Evolutionary conservation across 2,113 vertebrate genomes (phyloP).

Genomic region (Dascyllus trimaculatus): DNA sequence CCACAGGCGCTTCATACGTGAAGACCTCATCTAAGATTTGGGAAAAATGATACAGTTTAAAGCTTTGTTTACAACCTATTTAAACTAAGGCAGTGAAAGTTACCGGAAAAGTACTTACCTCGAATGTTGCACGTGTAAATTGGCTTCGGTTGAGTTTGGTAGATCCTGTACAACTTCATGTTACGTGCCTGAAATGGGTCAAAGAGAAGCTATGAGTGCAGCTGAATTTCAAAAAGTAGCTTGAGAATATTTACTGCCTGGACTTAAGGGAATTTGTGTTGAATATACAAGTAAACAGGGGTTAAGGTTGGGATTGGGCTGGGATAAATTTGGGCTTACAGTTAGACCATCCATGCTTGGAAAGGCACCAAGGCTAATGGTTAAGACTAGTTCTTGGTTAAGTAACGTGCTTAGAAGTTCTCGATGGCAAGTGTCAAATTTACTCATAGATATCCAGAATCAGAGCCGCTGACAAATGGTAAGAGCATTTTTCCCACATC

Average conservation of each 20-base stretch:
- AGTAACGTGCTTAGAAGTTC: neutral
- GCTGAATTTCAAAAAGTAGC: neutral
- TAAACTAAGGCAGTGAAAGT: neutral
- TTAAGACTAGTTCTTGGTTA: neutral
- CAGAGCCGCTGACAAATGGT: neutral
- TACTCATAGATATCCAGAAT: neutral
- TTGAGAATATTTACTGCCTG: neutral
- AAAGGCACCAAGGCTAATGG: neutral
- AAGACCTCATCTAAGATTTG: slow-evolving; percentile 3
- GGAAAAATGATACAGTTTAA: neutral
- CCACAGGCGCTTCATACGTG: neutral
- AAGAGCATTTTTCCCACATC: neutral
- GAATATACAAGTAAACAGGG: neutral
- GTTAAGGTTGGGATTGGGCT: neutral
- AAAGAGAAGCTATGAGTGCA: neutral
- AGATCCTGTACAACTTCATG: too few species aligned
- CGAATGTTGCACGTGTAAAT: neutral
- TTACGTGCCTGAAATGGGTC: neutral
- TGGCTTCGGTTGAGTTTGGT: too few species aligned
- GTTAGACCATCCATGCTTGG: neutral
- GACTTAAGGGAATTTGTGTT: too few species aligned
- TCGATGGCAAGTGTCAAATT: neutral
- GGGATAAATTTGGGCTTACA: neutral
- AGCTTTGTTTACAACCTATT: neutral
- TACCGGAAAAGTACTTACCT: neutral